Evolutionary conservation across 2,797 vertebrate species (phyloP).

Genomic region (Sebastes taczanowskii): DNA sequence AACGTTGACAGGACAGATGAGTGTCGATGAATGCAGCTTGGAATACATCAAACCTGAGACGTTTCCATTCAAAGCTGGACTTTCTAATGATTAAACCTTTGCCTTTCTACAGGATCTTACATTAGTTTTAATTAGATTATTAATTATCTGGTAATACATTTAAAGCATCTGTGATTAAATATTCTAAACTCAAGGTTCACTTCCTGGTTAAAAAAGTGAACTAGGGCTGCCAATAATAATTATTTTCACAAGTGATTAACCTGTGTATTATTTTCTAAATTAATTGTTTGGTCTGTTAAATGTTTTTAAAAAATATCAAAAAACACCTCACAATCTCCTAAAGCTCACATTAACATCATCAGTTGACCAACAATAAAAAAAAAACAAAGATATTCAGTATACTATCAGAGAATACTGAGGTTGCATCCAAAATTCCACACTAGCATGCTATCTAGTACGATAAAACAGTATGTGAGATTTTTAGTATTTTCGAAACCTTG

Average conservation of each 20-base stretch:
- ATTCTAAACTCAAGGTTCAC: not conserved
- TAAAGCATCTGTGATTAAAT: not conserved
- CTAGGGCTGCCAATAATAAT: not conserved
- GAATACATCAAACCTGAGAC: not conserved
- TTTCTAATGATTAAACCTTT: not conserved
- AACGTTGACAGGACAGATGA: not conserved
- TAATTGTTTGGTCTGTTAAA: not conserved
- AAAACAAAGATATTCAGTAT: accelerated
- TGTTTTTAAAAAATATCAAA: not conserved
- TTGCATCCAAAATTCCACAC: too few species aligned
- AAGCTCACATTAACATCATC: not conserved
- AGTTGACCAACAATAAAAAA: too few species aligned
- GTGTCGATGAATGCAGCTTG: not conserved
- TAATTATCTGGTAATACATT: not conserved
- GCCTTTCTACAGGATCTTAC: not conserved
- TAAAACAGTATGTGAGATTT: too few species aligned
- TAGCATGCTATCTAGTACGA: too few species aligned
- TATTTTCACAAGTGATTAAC: not conserved
- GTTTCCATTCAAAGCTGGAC: not conserved
- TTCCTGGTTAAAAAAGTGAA: too few species aligned
- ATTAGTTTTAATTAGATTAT: not conserved
- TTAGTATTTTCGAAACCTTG: too few species aligned
- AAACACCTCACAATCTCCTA: accelerated
- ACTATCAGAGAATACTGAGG: too few species aligned
- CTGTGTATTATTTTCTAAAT: too few species aligned